Percentiles rank a stretch among this genome's conserved stretches.
phyloP scores from a whole-genome alignment of 1,140 invertebrate genomes.

The Drosophila leontia region DNA sequence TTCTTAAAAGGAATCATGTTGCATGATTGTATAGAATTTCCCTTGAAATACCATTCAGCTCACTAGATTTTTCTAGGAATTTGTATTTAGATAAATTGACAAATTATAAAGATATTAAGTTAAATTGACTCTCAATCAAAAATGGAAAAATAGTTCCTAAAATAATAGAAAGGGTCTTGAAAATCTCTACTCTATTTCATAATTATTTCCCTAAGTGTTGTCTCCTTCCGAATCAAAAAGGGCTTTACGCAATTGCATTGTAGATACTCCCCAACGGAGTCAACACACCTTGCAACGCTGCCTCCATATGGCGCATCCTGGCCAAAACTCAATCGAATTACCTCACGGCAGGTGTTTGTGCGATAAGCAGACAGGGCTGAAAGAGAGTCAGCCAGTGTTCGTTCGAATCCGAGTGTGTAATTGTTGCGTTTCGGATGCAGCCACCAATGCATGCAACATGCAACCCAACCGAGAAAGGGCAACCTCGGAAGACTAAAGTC shows the following conservation, averaged over 20 bases:
- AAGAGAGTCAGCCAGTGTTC: background rate
- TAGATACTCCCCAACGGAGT: background rate
- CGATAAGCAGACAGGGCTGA: slow-evolving; percentile 30
- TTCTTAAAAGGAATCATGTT: background rate
- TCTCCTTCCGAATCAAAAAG: too few relatives aligned
- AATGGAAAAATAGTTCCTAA: background rate
- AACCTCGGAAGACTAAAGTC: slow-evolving; percentile 11
- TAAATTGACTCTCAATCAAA: background rate
- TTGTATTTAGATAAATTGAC: background rate
- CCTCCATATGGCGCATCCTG: slow-evolving; percentile 24
- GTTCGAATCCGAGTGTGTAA: slow-evolving; percentile 1
- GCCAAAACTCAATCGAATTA: slow-evolving; percentile 32
- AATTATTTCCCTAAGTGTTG: background rate
- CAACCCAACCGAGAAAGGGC: slow-evolving; percentile 16
- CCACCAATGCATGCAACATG: slow-evolving; percentile 12
- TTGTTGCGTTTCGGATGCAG: slow-evolving; percentile 40
- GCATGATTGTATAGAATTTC: background rate
- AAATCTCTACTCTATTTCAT: too few relatives aligned
- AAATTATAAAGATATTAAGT: background rate
- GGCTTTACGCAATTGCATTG: slow-evolving; percentile 2
- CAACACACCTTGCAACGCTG: background rate
- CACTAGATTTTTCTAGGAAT: background rate
- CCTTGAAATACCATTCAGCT: too few relatives aligned
- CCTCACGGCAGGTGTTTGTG: slow-evolving; percentile 30
- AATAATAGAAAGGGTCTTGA: background rate